phyloP scores from a whole-genome alignment of 2,113 vertebrate genomes.

The Cynocephalus volans region DNA sequence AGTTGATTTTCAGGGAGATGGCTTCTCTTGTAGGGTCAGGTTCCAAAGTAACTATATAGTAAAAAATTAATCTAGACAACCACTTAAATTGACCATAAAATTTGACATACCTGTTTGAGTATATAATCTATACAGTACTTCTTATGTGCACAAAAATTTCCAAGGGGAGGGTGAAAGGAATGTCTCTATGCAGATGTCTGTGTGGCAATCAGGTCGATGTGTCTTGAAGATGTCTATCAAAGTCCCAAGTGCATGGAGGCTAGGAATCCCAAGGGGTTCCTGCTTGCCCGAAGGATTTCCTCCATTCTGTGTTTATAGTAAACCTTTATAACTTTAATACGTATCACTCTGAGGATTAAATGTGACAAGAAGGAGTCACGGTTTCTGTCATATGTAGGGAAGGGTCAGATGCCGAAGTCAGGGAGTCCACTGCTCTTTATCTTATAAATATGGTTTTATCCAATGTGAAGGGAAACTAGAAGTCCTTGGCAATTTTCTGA shows the following conservation, averaged over 20 bases:
- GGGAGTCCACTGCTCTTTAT: not conserved
- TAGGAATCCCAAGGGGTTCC: fast-evolving
- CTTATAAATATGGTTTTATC: not conserved
- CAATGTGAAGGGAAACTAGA: not conserved
- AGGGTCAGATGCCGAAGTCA: not conserved
- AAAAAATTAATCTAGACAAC: slow-evolving; percentile 41
- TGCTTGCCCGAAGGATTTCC: not conserved
- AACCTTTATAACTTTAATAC: not conserved
- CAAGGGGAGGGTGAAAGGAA: not conserved
- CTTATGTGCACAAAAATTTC: not conserved
- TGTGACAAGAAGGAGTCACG: not conserved
- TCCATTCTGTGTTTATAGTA: not conserved
- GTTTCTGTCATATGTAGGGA: not conserved
- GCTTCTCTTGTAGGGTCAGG: not conserved
- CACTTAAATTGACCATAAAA: not conserved
- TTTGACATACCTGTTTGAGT: not conserved
- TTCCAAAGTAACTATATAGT: not conserved
- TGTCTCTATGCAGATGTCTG: not conserved
- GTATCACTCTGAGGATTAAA: not conserved
- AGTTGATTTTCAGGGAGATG: not conserved
- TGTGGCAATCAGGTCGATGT: not conserved
- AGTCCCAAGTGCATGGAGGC: not conserved
- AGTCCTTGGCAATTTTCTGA: not conserved
- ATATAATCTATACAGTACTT: not conserved
- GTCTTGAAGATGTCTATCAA: not conserved